Percentiles rank a stretch among this genome's conserved stretches.
Conservation (phyloP, 30 jellyfish, hydroid and myxozoan genomes). For the Aurelia aurita region DNA sequence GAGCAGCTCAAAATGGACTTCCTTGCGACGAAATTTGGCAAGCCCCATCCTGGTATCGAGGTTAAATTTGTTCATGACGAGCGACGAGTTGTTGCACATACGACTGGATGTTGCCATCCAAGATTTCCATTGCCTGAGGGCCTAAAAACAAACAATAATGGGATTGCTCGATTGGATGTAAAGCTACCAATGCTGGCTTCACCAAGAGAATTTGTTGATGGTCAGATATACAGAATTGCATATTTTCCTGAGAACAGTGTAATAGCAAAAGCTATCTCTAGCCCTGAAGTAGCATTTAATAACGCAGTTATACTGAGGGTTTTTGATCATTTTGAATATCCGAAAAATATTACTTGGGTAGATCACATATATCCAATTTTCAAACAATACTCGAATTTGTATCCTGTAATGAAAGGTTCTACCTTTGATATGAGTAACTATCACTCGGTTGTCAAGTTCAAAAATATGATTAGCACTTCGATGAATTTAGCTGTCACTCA, state of each 20-base stretch:
- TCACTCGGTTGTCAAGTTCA: conserved; percentile 40
- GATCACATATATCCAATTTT: conserved; percentile 61
- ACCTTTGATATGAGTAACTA: conserved; percentile 44
- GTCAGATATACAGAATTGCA: conserved; percentile 49
- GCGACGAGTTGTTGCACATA: not conserved
- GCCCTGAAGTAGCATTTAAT: not conserved
- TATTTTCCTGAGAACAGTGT: conserved; percentile 16
- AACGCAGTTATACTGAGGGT: conserved; percentile 10
- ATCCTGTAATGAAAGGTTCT: conserved; percentile 51
- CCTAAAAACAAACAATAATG: conserved; percentile 9
- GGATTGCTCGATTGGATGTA: conserved; percentile 11
- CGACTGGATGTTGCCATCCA: conserved; percentile 29
- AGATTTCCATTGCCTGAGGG: conserved; percentile 29
- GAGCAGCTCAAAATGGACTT: conserved; percentile 11
- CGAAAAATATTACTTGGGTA: conserved; percentile 50
- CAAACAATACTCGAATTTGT: conserved; percentile 55
- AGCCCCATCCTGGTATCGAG: conserved; percentile 21
- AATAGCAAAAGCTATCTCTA: not conserved
- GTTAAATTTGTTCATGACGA: conserved; percentile 1
- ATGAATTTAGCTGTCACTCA: conserved; percentile 48
- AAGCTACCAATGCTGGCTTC: conserved; percentile 29
- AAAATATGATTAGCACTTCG: conserved; percentile 27
- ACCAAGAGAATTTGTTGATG: conserved; percentile 56
- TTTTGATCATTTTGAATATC: conserved; percentile 36
- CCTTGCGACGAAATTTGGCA: conserved; percentile 37